phyloP scores from a whole-genome alignment of 2,888 invertebrate species.

The Cheilosia soror region DNA sequence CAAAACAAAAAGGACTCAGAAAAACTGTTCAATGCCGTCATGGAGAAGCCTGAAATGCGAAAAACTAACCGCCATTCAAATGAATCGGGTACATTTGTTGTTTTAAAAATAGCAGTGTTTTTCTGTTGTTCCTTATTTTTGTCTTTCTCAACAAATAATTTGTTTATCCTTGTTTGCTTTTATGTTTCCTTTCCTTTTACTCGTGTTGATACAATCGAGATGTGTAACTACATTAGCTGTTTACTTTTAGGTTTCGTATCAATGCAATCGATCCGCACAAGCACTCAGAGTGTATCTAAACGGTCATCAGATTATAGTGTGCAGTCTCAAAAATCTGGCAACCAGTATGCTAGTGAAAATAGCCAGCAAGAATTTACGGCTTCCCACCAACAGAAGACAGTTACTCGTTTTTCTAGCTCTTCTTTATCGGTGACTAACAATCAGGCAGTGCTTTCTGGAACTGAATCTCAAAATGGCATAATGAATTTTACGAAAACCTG shows the following conservation, averaged over 20 bases:
- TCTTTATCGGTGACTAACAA: constrained; percentile 64
- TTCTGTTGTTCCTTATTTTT: constrained; percentile 63
- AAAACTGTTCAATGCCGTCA: constrained; percentile 66
- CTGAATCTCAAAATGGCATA: constrained; percentile 59
- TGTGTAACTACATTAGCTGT: neutral
- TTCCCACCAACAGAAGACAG: constrained; percentile 64
- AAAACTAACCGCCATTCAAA: constrained; percentile 83
- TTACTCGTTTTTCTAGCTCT: constrained; percentile 69
- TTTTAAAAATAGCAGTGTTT: constrained; percentile 65
- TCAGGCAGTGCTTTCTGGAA: constrained; percentile 45
- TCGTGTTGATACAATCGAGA: neutral
- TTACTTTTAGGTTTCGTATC: constrained; percentile 86
- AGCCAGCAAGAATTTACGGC: constrained; percentile 63
- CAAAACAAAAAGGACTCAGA: constrained; percentile 69
- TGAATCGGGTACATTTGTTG: constrained; percentile 82
- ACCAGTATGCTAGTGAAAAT: constrained; percentile 64
- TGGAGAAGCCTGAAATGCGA: constrained; percentile 81
- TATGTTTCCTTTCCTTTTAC: constrained; percentile 29
- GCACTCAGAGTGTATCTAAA: constrained; percentile 86
- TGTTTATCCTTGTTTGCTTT: constrained; percentile 43
- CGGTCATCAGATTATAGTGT: constrained; percentile 86
- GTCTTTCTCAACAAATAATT: constrained; percentile 23
- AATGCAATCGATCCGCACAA: constrained; percentile 87
- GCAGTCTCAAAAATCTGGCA: constrained; percentile 78
- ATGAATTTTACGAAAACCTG: constrained; percentile 63